These are phyloP conservation scores for Perca schrenkii DNA, from an alignment of 2,113 vertebrate species.

Conservation along the genomic window DNA sequence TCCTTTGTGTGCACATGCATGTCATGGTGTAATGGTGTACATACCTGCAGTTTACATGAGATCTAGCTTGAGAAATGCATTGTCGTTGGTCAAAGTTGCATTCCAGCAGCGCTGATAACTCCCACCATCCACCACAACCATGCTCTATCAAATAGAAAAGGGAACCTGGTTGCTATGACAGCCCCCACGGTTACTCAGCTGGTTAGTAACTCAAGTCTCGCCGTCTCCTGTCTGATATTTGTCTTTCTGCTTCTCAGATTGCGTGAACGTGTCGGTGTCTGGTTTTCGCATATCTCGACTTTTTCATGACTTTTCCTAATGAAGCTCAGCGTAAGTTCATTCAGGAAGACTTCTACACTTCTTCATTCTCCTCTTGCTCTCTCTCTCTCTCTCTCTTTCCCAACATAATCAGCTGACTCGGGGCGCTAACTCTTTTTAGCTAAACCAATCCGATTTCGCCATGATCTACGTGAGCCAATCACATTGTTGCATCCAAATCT, in stretches of 20 bases:
- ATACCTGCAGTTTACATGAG: not conserved
- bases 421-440: no score
- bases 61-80: not conserved
- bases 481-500: no score
- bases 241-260: conserved; percentile 28
- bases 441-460: no score
- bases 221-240: conserved; percentile 36
- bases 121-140: not conserved
- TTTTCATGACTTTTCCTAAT: not conserved
- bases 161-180: conserved; percentile 43
- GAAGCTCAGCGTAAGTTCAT: not conserved
- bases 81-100: conserved; percentile 15
- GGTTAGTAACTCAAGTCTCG: conserved; percentile 35
- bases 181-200: conserved; percentile 18
- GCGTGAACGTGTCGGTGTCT: not conserved
- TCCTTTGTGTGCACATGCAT: conserved; percentile 35
- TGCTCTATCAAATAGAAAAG: conserved; percentile 31
- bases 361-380: no score
- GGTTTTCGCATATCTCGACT: not conserved
- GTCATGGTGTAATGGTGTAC: conserved; percentile 28
- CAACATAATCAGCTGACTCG: no score
- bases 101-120: conserved; percentile 24
- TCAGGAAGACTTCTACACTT: no score
- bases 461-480: no score
- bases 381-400: no score